Conservation (phyloP, 2,797 vertebrate species). For the Vespertilio murinus region DNA sequence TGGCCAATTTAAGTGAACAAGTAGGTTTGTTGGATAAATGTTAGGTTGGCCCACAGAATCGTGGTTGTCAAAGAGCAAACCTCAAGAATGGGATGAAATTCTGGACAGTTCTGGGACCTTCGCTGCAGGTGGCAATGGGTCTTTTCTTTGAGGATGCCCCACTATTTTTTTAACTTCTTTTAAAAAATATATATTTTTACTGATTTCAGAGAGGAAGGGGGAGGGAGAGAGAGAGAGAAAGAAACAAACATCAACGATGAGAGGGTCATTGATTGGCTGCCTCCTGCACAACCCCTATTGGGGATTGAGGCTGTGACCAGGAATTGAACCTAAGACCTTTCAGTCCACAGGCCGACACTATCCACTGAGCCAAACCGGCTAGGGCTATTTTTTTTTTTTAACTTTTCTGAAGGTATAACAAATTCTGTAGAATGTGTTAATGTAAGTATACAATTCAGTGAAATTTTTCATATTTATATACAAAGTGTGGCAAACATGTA, state of each 20-base stretch:
- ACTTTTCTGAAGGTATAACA: background rate
- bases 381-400: background rate
- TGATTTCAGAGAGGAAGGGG: no score
- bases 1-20: background rate
- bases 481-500: no score
- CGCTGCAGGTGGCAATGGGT: background rate
- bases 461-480: background rate
- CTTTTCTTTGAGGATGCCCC: background rate
- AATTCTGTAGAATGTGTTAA: background rate
- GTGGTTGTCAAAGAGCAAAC: background rate
- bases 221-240: no score
- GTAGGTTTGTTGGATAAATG: background rate
- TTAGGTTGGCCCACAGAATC: background rate
- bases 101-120: background rate
- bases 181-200: no score
- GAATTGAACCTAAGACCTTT: no score
- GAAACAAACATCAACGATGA: no score
- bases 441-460: background rate
- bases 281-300: no score
- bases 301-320: no score
- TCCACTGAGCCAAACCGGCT: no score
- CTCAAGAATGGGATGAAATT: background rate
- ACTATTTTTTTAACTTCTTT: background rate
- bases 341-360: no score
- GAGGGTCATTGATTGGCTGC: no score